Evolutionary conservation across 2,888 invertebrate species (phyloP).

Genomic region (Sympetrum striolatum): DNA sequence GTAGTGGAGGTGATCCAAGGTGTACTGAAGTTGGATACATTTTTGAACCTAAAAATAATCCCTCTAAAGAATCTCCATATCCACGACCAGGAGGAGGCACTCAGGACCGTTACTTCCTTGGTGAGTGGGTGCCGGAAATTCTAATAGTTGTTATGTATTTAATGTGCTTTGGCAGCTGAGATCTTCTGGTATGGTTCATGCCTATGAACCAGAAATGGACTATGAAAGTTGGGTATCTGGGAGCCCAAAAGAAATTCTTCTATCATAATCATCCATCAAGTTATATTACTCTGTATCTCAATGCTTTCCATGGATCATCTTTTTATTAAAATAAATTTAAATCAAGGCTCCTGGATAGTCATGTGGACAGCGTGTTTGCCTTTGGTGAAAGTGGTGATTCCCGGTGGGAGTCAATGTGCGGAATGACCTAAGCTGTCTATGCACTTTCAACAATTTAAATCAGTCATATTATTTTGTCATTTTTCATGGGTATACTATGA

Average conservation of each 20-base stretch:
- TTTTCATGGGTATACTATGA: not conserved
- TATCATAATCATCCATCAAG: not conserved
- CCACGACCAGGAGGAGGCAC: slow-evolving; percentile 71
- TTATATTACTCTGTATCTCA: not conserved
- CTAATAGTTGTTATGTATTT: not conserved
- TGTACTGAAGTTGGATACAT: slow-evolving; percentile 9
- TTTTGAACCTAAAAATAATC: not conserved
- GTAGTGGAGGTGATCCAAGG: not conserved
- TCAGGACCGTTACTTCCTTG: slow-evolving; percentile 89
- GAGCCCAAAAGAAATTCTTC: no score
- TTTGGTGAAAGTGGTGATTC: no score
- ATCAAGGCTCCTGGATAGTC: no score
- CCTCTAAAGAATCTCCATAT: not conserved
- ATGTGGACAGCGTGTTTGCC: no score
- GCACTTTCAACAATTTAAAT: not conserved
- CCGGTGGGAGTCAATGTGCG: no score
- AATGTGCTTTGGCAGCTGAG: no score
- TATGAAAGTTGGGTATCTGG: no score
- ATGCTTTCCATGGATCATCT: not conserved
- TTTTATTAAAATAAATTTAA: no score
- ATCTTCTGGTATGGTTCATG: no score
- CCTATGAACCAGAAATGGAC: no score
- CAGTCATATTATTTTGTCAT: no score
- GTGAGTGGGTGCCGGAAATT: slow-evolving; percentile 61
- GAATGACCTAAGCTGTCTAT: no score